These are phyloP conservation scores for Himalopsyche tibetana DNA, from an alignment of 2,888 invertebrate species.

Conservation along the genomic window DNA sequence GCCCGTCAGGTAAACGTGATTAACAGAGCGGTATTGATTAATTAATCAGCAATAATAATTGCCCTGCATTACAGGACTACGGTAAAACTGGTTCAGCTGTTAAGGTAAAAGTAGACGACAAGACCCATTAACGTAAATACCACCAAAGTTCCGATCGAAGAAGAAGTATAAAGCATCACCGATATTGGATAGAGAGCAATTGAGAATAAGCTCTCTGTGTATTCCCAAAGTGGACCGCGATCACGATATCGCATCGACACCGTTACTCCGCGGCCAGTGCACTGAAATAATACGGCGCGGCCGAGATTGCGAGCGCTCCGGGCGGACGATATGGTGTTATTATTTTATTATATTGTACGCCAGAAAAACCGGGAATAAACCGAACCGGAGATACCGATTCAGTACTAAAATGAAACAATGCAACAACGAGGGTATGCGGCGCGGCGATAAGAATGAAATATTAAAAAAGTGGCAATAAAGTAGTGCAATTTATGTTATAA, in stretches of 20 bases:
- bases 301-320: constrained; percentile 12
- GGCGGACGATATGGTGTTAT: not conserved
- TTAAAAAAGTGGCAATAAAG: not conserved
- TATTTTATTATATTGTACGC: not conserved
- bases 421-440: not conserved
- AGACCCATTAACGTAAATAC: not conserved
- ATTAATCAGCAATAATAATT: not conserved
- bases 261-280: not conserved
- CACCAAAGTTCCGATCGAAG: not conserved
- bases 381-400: not conserved
- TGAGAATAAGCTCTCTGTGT: not conserved
- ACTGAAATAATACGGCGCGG: not conserved
- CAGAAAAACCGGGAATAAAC: constrained; percentile 35
- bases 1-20: no score
- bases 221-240: constrained; percentile 33
- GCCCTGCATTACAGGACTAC: not conserved
- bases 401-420: no score
- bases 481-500: not conserved
- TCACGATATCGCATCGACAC: constrained; percentile 28
- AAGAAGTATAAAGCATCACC: not conserved
- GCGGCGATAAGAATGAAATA: not conserved
- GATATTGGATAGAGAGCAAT: constrained; percentile 13
- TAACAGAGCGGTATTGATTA: not conserved
- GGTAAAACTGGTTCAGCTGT: constrained; percentile 11
- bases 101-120: not conserved